Conservation (phyloP, 2,888 invertebrate genomes). For the Uropetala carovei region DNA sequence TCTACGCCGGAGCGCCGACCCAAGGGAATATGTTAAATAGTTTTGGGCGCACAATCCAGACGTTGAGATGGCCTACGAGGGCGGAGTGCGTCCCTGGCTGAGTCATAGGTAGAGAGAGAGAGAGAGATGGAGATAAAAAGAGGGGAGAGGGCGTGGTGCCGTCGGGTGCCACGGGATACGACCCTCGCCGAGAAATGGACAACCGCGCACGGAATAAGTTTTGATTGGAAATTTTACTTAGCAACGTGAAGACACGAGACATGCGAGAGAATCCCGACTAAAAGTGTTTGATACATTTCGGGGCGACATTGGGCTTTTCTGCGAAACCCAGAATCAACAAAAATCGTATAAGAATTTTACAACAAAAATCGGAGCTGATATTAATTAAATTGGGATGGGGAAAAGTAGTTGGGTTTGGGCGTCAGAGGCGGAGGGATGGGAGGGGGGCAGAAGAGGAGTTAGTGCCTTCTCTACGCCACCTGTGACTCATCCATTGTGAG, state of each 20-base stretch:
- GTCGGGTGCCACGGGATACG: constrained; percentile 18
- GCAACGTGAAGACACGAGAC: not conserved
- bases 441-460: not conserved
- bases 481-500: constrained; percentile 57
- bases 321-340: not conserved
- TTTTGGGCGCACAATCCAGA: no score
- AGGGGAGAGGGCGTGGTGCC: constrained; percentile 33
- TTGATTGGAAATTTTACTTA: no score
- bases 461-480: constrained; percentile 20
- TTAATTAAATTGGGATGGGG: not conserved
- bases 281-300: no score
- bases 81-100: no score
- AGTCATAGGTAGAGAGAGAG: no score
- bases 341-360: not conserved
- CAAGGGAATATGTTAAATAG: no score
- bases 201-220: not conserved
- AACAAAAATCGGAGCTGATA: not conserved
- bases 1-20: no score
- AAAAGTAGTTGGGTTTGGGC: not conserved
- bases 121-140: not conserved
- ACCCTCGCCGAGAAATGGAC: constrained; percentile 41
- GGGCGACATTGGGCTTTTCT: not conserved
- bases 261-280: not conserved
- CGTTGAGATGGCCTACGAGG: no score
- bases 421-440: not conserved